A percentile compares a stretch with the other conserved stretches of the same genome.
phyloP scores from a whole-genome alignment of 2,113 vertebrate genomes.

The Melanotaenia duboulayi region DNA sequence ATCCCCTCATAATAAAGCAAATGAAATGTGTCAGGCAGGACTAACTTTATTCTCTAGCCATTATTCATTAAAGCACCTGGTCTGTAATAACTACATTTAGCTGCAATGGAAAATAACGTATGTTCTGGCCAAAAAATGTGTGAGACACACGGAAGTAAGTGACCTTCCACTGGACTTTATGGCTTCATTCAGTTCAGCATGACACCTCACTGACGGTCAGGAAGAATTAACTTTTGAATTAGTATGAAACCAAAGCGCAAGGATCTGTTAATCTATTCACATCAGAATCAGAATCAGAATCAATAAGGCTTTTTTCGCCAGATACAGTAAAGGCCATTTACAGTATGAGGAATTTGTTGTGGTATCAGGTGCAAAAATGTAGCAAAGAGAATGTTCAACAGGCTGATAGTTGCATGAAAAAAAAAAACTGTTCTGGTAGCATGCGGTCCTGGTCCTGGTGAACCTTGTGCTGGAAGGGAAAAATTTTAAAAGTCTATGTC shows the following conservation, averaged over 20 bases:
- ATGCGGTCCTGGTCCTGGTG: no score
- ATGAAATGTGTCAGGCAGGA: conserved; percentile 49
- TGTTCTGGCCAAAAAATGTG: conserved; percentile 35
- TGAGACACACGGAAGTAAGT: conserved; percentile 25
- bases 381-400: no score
- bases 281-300: no score
- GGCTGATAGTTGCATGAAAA: no score
- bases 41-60: conserved; percentile 42
- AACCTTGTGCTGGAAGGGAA: no score
- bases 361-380: no score
- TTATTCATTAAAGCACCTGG: conserved; percentile 56
- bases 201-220: conserved; percentile 58
- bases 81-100: conserved; percentile 50
- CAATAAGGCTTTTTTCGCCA: no score
- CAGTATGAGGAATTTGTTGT: no score
- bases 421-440: no score
- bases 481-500: no score
- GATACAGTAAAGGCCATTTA: no score
- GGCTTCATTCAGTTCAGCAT: conserved; percentile 39
- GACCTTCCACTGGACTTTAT: conserved; percentile 46
- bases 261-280: conserved; percentile 40
- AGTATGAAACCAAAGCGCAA: conserved; percentile 48
- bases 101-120: conserved; percentile 50
- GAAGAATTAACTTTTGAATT: conserved; percentile 62
- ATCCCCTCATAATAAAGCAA: conserved; percentile 59